phyloP scores from a whole-genome alignment of 2,797 vertebrate genomes.

The Scomberomorus guttatus region DNA sequence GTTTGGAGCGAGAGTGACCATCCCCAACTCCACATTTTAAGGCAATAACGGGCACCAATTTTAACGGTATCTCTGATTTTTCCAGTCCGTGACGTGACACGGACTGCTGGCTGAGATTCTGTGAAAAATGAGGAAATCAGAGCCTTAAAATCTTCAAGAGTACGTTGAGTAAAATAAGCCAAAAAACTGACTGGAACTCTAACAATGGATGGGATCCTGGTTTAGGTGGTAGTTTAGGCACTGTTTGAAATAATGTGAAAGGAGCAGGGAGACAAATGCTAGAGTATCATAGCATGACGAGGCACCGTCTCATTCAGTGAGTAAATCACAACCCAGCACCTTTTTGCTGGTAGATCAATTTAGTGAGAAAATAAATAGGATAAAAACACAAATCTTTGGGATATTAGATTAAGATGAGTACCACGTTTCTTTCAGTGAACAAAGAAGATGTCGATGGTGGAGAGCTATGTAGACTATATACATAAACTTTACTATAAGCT shows the following conservation, averaged over 20 bases:
- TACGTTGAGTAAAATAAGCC: slow-evolving; percentile 29
- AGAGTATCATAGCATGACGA: slow-evolving; percentile 30
- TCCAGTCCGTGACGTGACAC: slow-evolving; percentile 31
- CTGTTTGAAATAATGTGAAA: slow-evolving; percentile 65
- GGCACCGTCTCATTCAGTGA: slow-evolving; percentile 55
- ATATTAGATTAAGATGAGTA: slow-evolving; percentile 75
- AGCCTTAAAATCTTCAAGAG: slow-evolving; percentile 49
- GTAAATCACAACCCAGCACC: slow-evolving; percentile 54
- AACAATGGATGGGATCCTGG: slow-evolving; percentile 46
- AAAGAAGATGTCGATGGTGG: slow-evolving; percentile 53
- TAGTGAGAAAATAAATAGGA: slow-evolving; percentile 83
- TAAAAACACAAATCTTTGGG: slow-evolving; percentile 84
- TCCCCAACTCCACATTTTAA: slow-evolving; percentile 67
- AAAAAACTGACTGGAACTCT: slow-evolving; percentile 25
- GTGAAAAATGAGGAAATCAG: slow-evolving; percentile 34
- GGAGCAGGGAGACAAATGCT: slow-evolving; percentile 48
- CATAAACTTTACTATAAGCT: slow-evolving; percentile 67
- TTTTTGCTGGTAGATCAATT: slow-evolving; percentile 79
- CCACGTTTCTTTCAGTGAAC: slow-evolving; percentile 65
- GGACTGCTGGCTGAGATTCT: slow-evolving; percentile 39
- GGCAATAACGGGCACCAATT: slow-evolving; percentile 70
- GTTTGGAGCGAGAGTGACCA: slow-evolving; percentile 18
- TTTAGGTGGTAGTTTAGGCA: slow-evolving; percentile 68
- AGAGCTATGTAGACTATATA: slow-evolving; percentile 67
- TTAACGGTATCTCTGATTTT: slow-evolving; percentile 24